Evolutionary conservation across 2,888 invertebrate species (phyloP), one percentile per base, ranked within the genome.

Genomic region (Orthosia gracilis): DNA sequence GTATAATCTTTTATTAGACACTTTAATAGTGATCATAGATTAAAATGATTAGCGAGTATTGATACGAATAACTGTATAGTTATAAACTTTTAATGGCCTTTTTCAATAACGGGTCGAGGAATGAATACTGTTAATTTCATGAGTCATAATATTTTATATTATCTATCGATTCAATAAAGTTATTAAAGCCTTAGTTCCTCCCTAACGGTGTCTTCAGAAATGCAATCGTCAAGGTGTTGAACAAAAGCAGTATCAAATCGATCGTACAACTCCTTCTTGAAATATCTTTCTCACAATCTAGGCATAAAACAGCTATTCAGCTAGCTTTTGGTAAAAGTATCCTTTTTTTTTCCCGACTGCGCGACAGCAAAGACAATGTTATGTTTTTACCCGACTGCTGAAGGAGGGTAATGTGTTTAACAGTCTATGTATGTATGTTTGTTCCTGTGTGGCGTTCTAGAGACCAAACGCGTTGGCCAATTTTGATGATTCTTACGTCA

Each of bases 1-100:
- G 57, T 18, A 13, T 50, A 13, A 23, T 45, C 26, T 82, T 76
- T 80, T 66, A 62, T 31, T 31, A 69, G 11, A 21, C 12, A 40
- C 21, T 69, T 23, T 76, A 61, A 23, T 67, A 26, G 17, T 65
- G 17, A 7, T 69, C 4, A 4, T n/a, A 50, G 21, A 54, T 80
- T 40, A 50, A 49, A 21, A 40, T 54, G 18, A 73, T 66, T 72
- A 73, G 49, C 45, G 15, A 21, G 13, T 58, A 18, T 55, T 12
- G 50, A 31, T 64, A 62, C n/a, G 13, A 55, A 50, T 50, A 52
- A 70, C 50, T 40, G 23, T 17, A 50, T 7, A 17, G 23, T 57
- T 3, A 63, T 76, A 26, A 63, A 57, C 4, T 64, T 18, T 54
- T 73, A 23, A 76, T 69, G 13, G 47, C 17, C 7, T 26, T 40